These are phyloP conservation scores for Luffia ferchaultella DNA, from an alignment of 2,888 invertebrate species.

Conservation along the genomic window DNA sequence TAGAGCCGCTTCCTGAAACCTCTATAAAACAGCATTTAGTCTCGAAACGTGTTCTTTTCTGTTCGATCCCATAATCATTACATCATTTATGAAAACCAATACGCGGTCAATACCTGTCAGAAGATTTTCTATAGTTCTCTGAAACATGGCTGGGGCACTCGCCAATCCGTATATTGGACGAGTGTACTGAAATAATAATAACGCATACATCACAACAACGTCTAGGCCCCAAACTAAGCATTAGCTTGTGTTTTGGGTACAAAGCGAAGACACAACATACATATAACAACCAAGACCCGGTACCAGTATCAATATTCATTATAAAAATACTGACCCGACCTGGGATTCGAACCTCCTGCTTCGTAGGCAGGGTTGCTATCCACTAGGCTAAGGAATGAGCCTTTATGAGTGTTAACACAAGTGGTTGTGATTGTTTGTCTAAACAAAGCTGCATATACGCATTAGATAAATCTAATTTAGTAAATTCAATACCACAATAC, in stretches of 20 bases:
- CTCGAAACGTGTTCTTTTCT: neutral
- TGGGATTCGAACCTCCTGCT: no score
- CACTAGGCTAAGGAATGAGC: no score
- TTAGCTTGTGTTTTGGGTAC: no score
- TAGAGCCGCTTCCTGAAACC: neutral
- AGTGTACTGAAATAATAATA: conserved; percentile 20
- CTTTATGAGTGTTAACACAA: conserved; percentile 21
- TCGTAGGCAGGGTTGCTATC: no score
- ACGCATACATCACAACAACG: no score
- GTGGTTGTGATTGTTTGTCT: conserved; percentile 13
- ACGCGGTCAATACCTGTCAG: conserved; percentile 5
- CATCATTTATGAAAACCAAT: conserved; percentile 5
- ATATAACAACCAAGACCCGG: no score
- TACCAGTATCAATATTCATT: no score
- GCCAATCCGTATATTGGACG: conserved; percentile 23
- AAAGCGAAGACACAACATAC: no score
- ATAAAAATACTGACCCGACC: no score
- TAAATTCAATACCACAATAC: conserved; percentile 18
- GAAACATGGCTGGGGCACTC: conserved; percentile 26
- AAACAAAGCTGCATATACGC: no score
- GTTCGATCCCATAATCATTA: neutral
- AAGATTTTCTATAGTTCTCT: conserved; percentile 22
- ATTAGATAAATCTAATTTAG: conserved; percentile 17
- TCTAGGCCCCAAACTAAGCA: no score
- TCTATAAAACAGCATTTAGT: neutral